A percentile compares a stretch with the other conserved stretches of the same genome.
These are phyloP conservation scores for Hylaeus anthracinus DNA, from an alignment of 1,140 invertebrate genomes.

Conservation along the genomic window DNA sequence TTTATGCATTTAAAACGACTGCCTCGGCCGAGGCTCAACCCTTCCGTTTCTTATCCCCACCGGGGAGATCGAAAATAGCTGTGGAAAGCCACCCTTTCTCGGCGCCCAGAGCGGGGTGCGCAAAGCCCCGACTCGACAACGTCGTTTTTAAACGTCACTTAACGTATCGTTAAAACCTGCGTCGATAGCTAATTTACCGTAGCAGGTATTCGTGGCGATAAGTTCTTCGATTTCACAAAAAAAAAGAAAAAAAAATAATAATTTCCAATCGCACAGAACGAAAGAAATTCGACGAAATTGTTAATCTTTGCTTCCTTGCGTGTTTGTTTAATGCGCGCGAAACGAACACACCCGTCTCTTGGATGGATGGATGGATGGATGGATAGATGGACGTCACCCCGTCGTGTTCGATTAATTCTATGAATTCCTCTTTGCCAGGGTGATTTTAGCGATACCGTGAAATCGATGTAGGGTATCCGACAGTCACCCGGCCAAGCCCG, in stretches of 20 bases:
- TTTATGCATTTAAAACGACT: conserved; percentile 73
- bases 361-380: not conserved
- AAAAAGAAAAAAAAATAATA: too few relatives aligned
- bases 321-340: not conserved
- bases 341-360: not conserved
- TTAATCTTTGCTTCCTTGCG: not conserved
- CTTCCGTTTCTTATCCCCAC: conserved; percentile 54
- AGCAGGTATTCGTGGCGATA: conserved; percentile 1
- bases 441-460: conserved; percentile 1
- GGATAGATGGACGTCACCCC: conserved; percentile 4
- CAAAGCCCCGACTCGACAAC: conserved; percentile 55
- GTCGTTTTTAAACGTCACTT: conserved; percentile 70
- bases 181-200: conserved; percentile 54
- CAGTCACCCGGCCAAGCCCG: not conserved
- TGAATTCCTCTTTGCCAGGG: not conserved
- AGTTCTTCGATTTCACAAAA: not conserved
- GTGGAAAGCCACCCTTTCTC: conserved; percentile 50
- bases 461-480: conserved; percentile 2
- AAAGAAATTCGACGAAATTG: not conserved
- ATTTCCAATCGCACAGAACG: too few relatives aligned
- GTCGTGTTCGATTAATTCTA: conserved; percentile 40
- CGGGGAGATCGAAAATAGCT: conserved; percentile 61
- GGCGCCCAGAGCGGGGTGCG: conserved; percentile 26
- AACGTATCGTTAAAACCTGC: conserved; percentile 68
- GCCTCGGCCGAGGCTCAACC: conserved; percentile 51